Evolutionary conservation across 1,140 invertebrate species (phyloP).

Genomic region (Ruditapes philippinarum): DNA sequence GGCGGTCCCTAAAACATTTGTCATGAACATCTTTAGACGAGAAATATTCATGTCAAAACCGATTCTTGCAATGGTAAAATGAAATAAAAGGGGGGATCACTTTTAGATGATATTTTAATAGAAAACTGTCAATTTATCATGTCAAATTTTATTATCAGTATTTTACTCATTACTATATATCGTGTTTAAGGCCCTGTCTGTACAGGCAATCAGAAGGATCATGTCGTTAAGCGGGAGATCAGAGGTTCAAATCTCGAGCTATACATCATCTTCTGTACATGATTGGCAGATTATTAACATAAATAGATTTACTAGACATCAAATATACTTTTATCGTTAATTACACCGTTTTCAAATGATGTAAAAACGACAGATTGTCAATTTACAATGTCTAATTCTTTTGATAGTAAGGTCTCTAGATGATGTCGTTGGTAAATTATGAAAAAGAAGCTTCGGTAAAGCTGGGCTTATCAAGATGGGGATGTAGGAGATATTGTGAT

Average conservation of each 20-base stretch:
- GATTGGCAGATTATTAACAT: slow-evolving; percentile 23
- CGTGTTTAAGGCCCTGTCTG: not conserved
- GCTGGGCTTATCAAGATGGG: slow-evolving; percentile 20
- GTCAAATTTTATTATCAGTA: not conserved
- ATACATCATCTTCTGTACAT: not conserved
- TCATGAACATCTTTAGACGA: not conserved
- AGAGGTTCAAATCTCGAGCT: not conserved
- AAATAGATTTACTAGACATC: slow-evolving; percentile 43
- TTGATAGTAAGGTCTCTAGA: not conserved
- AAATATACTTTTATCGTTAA: slow-evolving; percentile 51
- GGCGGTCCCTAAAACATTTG: not conserved
- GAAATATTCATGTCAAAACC: not conserved
- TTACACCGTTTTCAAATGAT: slow-evolving; percentile 42
- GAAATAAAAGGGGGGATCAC: not conserved
- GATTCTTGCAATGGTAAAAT: not conserved
- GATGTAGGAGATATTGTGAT: slow-evolving; percentile 7
- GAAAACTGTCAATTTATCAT: slow-evolving; percentile 20
- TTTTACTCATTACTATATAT: slow-evolving; percentile 13
- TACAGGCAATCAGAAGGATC: not conserved
- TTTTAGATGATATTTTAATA: not conserved
- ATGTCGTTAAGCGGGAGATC: not conserved
- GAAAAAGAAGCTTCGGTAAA: not conserved
- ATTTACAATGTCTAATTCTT: slow-evolving; percentile 40
- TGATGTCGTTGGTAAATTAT: slow-evolving; percentile 30
- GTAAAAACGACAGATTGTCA: slow-evolving; percentile 39